phyloP scores from a whole-genome alignment of 2,888 invertebrate genomes.

The Nematopogon swammerdamellus region DNA sequence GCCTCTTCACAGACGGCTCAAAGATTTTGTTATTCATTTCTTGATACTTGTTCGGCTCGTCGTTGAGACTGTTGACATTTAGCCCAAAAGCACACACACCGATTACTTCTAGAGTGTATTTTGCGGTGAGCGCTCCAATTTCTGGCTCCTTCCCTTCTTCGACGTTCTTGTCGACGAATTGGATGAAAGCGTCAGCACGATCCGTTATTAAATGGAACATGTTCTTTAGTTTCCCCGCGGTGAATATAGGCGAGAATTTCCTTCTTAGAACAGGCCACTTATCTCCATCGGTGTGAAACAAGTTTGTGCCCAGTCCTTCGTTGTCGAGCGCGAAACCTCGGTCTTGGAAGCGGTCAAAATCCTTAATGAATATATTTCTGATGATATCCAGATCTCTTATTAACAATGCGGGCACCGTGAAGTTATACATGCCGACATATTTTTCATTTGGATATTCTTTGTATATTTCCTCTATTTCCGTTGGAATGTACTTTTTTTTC shows the following conservation, averaged over 20 bases:
- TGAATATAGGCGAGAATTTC: constrained; percentile 12
- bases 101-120: constrained; percentile 13
- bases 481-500: constrained; percentile 1
- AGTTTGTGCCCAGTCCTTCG: constrained; percentile 22
- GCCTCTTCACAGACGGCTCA: neutral
- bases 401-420: constrained; percentile 21
- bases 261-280: constrained; percentile 11
- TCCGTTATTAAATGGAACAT: constrained; percentile 16
- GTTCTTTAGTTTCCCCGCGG: constrained; percentile 11
- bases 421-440: constrained; percentile 10
- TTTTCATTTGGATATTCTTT: constrained; percentile 8
- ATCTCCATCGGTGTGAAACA: constrained; percentile 24
- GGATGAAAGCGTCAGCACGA: constrained; percentile 18
- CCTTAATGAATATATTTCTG: constrained; percentile 12
- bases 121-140: constrained; percentile 5
- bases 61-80: constrained; percentile 6
- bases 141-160: neutral
- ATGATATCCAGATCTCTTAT: constrained; percentile 10
- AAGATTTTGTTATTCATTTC: constrained; percentile 7
- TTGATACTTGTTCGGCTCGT: constrained; percentile 6
- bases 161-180: constrained; percentile 12
- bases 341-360: constrained; percentile 11
- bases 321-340: constrained; percentile 13
- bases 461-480: constrained; percentile 5
- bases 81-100: constrained; percentile 18